Evolutionary conservation across 92 coral and sea anemone genomes (phyloP), one percentile per base, ranked within the genome.

Genomic region (Palythoa caribaeorum): DNA sequence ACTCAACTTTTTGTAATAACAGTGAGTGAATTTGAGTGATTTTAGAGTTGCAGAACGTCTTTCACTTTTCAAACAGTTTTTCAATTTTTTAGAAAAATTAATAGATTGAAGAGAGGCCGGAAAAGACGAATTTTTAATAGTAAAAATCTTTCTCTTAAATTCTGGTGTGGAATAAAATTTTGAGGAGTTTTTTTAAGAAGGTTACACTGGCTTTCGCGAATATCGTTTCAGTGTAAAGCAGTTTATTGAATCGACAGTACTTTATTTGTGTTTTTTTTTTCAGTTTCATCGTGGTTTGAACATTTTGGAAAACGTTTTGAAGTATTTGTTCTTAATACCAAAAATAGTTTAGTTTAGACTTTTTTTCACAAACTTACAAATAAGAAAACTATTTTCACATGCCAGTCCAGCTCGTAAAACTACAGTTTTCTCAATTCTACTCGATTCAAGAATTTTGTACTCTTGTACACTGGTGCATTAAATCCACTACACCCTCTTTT

Each of bases 391-490:
- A 11, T 36, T 47, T 20, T 70, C 75, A 38, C 28, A 3, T 47
- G 75, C 47, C 75, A 70, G 75, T 36, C 47, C 8, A 70, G 40
- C 9, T 37, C 75, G 39, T 70, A 9, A 8, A 70, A 38, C 36
- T 10, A 2, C 9, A 28, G 40, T 35, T 70, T 70, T 36, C 6
- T 28, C 17, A 17, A 6, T 65, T 20, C 14, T n/a, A 5, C 74
- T 35, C 8, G 28, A 36, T 11, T 68, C n/a, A 20, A 35, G 11
- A 76, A 11, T 59, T 59, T 59, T 59, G n/a, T 59, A 14, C 19
- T 2, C 50, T 5, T 80, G 55, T 80, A 44, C 65, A 57, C 86
- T 47, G 76, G 59, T 66, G 76, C 76, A 44, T 40, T 38, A 68
- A 35, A 14, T 38, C 44, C 47, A 38, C 36, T 35, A 17, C 16